Evolutionary conservation across 1,140 invertebrate genomes (phyloP), one percentile per base, ranked within the genome.

Genomic region (Magallana ariakensis): DNA sequence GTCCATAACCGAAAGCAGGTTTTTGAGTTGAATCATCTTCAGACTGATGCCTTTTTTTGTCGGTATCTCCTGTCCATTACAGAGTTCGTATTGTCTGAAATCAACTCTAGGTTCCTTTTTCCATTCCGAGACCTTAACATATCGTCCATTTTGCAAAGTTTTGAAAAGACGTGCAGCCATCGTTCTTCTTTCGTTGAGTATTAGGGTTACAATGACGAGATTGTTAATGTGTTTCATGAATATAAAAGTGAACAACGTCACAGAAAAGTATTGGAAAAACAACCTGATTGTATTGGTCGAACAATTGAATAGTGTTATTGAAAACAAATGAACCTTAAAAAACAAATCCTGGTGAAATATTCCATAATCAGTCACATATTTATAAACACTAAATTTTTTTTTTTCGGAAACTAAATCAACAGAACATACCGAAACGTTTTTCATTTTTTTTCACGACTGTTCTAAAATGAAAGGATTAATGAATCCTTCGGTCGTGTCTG

Each of bases 1-100:
- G 11, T 70, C 54, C 15, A 66, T 33, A 26, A n/a, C 22, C 10
- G 11, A 46, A 7, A 84, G 58, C 11, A 84, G 58, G 55, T 33
- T 84, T 33, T 66, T 66, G 16, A 33, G 54, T 54, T 66, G 83
- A 57, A 84, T 66, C 11, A 84, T 19, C 22, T 46, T 84, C 15
- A 84, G 22, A 66, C 58, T 66, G 15, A 84, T 84, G 16, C 83
- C 83, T 46, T 84, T 84, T 66, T 84, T 62, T 46, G 83, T 84
- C 9, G 83, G 83, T 53, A 53, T 66, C 15, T 33, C 83, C 10
- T 15, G 13, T 22, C 19, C 62, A 10, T 70, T 70, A 22, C 19
- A 70, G 11, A 70, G 62, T 70, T 70, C n/a, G 62, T 70, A 70
- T 70, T 70, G n/a, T 26, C 62, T 70, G 15, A 53, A 26, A 56